Conservation (phyloP, 2,888 invertebrate species). For the Podabrus alpinus region DNA sequence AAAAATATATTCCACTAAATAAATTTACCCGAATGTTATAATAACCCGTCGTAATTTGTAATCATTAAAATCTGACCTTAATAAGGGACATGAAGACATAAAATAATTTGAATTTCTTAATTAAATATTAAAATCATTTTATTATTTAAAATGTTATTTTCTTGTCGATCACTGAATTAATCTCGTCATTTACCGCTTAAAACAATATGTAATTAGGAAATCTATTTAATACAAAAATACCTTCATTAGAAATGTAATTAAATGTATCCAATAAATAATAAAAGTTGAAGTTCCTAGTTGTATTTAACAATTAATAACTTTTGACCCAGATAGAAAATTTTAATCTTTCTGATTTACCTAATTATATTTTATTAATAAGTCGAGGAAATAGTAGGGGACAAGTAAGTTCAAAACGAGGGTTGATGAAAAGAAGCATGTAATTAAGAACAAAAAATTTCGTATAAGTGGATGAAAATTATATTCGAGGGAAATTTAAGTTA, state of each 20-base stretch:
- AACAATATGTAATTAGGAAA: not conserved
- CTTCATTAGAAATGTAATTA: not conserved
- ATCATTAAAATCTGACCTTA: not conserved
- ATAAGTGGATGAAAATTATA: not conserved
- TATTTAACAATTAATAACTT: not conserved
- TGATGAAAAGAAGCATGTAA: not conserved
- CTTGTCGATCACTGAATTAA: not conserved
- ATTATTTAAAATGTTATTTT: not conserved
- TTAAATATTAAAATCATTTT: not conserved
- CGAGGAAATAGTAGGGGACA: not conserved
- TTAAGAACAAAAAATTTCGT: not conserved
- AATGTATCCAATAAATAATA: not conserved
- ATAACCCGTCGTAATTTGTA: not conserved
- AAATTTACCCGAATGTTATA: not conserved
- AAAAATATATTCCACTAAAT: not conserved
- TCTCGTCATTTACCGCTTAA: not conserved
- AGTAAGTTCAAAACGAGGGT: not conserved
- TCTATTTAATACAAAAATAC: not conserved
- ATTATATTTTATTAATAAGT: not conserved
- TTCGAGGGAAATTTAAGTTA: not conserved
- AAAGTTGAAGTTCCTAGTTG: not conserved
- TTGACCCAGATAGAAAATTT: not conserved
- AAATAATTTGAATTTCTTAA: not conserved
- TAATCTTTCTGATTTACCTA: not conserved
- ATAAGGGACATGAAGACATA: not conserved